Evolutionary conservation across 2,113 vertebrate species (phyloP).

Genomic region (Hylia prasina): DNA sequence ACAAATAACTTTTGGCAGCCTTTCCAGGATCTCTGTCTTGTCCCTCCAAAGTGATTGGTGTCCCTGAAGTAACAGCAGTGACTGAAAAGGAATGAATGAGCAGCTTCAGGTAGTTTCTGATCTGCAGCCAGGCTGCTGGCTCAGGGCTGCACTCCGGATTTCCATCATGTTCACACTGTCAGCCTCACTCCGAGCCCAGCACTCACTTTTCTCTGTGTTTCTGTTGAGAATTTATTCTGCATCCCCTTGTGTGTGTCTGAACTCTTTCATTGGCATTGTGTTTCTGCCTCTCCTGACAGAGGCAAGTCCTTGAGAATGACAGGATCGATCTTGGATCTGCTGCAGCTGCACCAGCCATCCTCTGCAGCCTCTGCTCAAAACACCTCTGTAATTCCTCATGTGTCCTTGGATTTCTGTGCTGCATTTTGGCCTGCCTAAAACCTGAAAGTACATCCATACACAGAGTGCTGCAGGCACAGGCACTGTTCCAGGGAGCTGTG

Average conservation of each 20-base stretch:
- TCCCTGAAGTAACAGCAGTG: neutral
- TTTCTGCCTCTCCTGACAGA: neutral
- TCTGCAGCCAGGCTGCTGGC: rapidly evolving
- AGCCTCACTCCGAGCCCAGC: neutral
- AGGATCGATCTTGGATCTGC: neutral
- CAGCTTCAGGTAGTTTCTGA: neutral
- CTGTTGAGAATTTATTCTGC: neutral
- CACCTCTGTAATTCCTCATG: neutral
- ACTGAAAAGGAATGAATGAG: neutral
- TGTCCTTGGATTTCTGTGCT: neutral
- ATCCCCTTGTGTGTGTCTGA: neutral
- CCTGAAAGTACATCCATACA: neutral
- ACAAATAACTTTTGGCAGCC: neutral
- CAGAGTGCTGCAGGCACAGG: neutral
- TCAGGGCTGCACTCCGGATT: neutral
- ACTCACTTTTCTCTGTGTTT: neutral
- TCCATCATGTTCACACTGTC: rapidly evolving
- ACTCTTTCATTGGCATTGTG: rapidly evolving
- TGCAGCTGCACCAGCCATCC: neutral
- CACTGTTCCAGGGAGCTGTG: neutral
- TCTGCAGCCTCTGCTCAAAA: neutral
- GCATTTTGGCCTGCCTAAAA: neutral
- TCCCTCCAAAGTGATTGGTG: neutral
- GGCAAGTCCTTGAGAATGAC: neutral
- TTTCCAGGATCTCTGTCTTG: neutral